These are phyloP conservation scores for Mastacembelus armatus DNA, from an alignment of 2,797 vertebrate species.

Conservation along the genomic window DNA sequence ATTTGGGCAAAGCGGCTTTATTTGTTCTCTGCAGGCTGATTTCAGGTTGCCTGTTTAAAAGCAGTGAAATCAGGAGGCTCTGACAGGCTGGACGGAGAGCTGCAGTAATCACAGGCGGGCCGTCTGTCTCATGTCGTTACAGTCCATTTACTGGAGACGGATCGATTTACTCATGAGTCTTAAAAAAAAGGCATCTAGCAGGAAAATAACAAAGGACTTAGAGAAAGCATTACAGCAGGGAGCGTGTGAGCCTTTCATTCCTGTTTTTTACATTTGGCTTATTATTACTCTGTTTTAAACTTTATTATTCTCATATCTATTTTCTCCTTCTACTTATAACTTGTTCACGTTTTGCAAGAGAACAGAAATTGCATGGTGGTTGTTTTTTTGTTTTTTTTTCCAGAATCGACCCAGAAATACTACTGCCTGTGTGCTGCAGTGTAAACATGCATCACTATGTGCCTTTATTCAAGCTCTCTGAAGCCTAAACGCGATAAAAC, in stretches of 20 bases:
- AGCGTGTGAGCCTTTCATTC: constrained; percentile 40
- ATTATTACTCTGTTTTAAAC: constrained; percentile 9
- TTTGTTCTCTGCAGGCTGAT: constrained; percentile 80
- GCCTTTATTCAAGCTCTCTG: not conserved
- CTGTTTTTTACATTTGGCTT: too few relatives aligned
- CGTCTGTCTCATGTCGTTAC: constrained; percentile 83
- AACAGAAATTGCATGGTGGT: too few relatives aligned
- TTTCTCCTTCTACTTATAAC: not conserved
- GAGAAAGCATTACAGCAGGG: constrained; percentile 65
- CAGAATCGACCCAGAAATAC: not conserved
- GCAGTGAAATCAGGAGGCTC: constrained; percentile 68
- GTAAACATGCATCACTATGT: constrained; percentile 7
- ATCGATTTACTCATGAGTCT: constrained; percentile 78
- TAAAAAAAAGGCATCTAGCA: constrained; percentile 58
- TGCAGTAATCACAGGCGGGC: constrained; percentile 74
- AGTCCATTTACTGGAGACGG: constrained; percentile 82
- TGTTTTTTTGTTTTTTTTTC: not conserved
- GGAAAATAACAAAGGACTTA: constrained; percentile 77
- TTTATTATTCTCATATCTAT: constrained; percentile 20
- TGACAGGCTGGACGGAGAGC: constrained; percentile 70
- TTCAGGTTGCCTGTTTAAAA: constrained; percentile 78
- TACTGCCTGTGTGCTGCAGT: not conserved
- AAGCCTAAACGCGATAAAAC: constrained; percentile 8
- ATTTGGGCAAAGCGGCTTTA: constrained; percentile 76
- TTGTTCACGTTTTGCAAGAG: not conserved